A percentile compares a stretch with the other conserved stretches of the same genome.
Conservation (phyloP, 2,113 vertebrate genomes). For the Corythornis cristatus region DNA sequence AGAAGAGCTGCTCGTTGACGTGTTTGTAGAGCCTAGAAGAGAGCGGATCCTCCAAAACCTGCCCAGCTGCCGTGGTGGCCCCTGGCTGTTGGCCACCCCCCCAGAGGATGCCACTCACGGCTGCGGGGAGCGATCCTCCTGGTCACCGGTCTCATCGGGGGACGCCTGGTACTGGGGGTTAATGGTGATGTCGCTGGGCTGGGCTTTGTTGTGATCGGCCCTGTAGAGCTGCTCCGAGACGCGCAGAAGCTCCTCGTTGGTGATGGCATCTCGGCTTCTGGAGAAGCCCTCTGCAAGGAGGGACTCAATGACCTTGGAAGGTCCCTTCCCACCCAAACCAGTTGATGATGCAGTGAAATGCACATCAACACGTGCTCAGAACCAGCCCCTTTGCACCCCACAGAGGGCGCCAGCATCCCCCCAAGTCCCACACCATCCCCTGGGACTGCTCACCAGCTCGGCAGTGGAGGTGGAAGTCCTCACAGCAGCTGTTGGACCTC, state of each 20-base stretch:
- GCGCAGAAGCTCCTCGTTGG: conserved; percentile 78
- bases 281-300: conserved; percentile 67
- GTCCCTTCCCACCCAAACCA: too few species aligned
- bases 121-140: conserved; percentile 72
- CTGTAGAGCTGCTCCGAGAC: conserved; percentile 85
- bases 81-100: neutral
- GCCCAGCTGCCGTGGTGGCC: neutral
- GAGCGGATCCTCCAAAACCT: neutral
- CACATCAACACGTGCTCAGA: rapidly evolving
- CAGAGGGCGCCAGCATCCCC: neutral
- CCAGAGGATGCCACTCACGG: conserved; percentile 75
- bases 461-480: conserved; percentile 75
- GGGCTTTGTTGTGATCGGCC: conserved; percentile 86
- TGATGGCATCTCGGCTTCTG: conserved; percentile 55
- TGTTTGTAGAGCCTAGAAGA: conserved; percentile 82
- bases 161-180: conserved; percentile 80
- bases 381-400: neutral
- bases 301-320: too few species aligned
- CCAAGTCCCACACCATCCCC: rapidly evolving
- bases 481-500: conserved; percentile 75
- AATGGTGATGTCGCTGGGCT: conserved; percentile 74
- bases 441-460: conserved; percentile 48
- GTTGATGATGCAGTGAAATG: too few species aligned
- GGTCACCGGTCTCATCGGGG: conserved; percentile 60
- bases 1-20: conserved; percentile 84